These are phyloP conservation scores for Peromyscus melanophrys DNA, from an alignment of 2,797 vertebrate species.

Conservation along the genomic window DNA sequence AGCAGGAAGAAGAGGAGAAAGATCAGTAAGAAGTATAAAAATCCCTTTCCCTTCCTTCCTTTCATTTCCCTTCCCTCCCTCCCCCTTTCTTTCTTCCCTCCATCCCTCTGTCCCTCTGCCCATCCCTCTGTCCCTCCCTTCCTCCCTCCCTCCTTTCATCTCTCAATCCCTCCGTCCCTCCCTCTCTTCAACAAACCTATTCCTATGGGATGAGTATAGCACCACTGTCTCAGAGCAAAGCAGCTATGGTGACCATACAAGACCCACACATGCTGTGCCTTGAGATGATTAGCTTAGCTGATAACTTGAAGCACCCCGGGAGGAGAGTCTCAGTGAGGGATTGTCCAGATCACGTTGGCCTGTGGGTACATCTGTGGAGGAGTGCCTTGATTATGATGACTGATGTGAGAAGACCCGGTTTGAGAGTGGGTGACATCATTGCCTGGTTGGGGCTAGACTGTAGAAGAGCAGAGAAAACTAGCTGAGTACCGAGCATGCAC, in stretches of 20 bases:
- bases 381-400: background rate
- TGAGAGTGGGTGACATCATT: background rate
- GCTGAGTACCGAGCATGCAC: background rate
- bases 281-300: background rate
- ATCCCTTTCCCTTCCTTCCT: too few relatives aligned
- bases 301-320: background rate
- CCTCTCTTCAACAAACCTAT: background rate
- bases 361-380: background rate
- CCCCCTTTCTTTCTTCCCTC: fast-evolving
- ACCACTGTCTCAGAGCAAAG: background rate
- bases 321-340: background rate
- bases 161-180: too few relatives aligned
- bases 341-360: background rate
- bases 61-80: fast-evolving
- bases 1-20: constrained; percentile 9
- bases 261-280: background rate
- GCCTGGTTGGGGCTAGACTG: background rate
- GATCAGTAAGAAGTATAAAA: background rate
- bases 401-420: background rate
- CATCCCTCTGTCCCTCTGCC: fast-evolving
- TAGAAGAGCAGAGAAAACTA: background rate
- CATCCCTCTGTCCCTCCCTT: fast-evolving
- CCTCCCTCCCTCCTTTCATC: too few relatives aligned
- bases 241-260: background rate
- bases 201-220: background rate